Conservation (phyloP, 2,888 invertebrate genomes). For the Cataglyphis cursor region DNA sequence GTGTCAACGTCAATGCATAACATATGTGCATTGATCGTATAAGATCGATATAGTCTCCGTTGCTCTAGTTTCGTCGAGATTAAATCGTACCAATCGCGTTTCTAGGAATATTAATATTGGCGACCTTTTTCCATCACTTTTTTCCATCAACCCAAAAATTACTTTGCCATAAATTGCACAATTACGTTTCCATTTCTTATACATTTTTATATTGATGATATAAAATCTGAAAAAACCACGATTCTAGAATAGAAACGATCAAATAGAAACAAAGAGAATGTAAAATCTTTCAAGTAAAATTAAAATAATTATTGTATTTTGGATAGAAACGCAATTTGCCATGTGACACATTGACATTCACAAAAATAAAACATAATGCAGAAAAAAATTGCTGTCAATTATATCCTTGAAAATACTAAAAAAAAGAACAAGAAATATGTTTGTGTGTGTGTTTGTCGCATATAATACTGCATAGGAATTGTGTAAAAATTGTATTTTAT, state of each 20-base stretch:
- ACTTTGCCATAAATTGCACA: conserved; percentile 43
- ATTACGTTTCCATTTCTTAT: conserved; percentile 41
- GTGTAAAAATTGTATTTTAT: background rate
- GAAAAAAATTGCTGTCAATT: background rate
- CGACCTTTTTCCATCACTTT: conserved; percentile 56
- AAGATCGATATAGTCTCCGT: conserved; percentile 66
- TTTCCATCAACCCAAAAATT: conserved; percentile 47
- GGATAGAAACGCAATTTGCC: background rate
- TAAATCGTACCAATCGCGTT: conserved; percentile 65
- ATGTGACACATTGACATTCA: background rate
- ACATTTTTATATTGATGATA: conserved; percentile 11
- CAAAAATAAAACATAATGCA: background rate
- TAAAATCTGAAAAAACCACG: background rate
- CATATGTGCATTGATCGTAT: conserved; percentile 64
- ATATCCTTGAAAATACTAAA: background rate
- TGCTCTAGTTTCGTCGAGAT: conserved; percentile 67
- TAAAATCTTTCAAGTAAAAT: background rate
- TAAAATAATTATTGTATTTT: background rate
- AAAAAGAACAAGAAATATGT: background rate
- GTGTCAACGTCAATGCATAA: conserved; percentile 64
- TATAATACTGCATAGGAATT: background rate
- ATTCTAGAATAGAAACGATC: background rate
- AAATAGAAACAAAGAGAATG: background rate
- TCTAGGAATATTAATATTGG: conserved; percentile 53
- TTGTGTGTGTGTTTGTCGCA: too few species aligned